phyloP scores from a whole-genome alignment of 1,140 invertebrate species.

The Achatina immaculata region DNA sequence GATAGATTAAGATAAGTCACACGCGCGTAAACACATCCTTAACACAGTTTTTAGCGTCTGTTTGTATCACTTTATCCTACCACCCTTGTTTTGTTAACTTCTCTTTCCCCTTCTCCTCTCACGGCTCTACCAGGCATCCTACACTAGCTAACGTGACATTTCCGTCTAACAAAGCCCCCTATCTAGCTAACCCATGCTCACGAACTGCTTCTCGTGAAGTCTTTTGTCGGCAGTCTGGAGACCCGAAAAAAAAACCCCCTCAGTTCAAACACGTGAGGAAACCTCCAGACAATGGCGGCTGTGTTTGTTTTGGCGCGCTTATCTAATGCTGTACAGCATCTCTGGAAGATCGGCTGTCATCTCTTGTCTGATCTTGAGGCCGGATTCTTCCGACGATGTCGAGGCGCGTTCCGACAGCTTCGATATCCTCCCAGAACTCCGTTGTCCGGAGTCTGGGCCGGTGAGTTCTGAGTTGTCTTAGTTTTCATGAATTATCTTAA shows the following conservation, averaged over 20 bases:
- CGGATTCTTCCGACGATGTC: not conserved
- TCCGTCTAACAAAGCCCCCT: not conserved
- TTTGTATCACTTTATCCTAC: too few relatives aligned
- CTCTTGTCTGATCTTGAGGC: not conserved
- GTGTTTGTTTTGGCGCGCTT: not conserved
- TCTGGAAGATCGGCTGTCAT: not conserved
- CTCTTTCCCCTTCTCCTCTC: too few relatives aligned
- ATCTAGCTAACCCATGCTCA: not conserved
- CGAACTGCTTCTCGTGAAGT: not conserved
- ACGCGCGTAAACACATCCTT: not conserved
- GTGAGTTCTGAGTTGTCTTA: too few relatives aligned
- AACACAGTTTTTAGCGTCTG: too few relatives aligned
- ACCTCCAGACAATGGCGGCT: not conserved
- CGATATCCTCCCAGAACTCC: too few relatives aligned
- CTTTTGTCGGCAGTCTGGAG: not conserved
- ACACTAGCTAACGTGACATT: too few relatives aligned
- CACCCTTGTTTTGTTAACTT: too few relatives aligned
- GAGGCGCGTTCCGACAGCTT: not conserved
- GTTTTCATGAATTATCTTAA: too few relatives aligned
- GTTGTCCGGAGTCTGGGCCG: too few relatives aligned
- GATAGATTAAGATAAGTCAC: not conserved
- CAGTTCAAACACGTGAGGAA: not conserved
- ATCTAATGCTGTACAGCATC: slow-evolving; percentile 3
- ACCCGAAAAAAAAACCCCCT: not conserved
- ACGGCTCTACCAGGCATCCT: too few relatives aligned